phyloP scores from a whole-genome alignment of 2,888 invertebrate genomes.

The Sinohyriopsis cumingii region DNA sequence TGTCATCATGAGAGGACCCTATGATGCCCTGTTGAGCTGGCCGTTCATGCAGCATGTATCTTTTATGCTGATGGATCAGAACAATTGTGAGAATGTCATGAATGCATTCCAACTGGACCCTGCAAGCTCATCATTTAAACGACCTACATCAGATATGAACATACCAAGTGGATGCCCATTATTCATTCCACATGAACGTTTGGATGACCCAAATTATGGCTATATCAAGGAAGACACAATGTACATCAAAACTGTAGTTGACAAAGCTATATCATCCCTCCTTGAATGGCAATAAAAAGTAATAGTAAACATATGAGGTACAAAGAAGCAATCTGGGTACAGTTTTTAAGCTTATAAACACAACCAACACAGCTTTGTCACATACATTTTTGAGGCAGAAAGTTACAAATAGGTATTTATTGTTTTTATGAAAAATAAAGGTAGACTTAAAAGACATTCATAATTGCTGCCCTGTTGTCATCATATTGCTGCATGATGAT shows the following conservation, averaged over 20 bases:
- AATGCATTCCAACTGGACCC: conserved; percentile 68
- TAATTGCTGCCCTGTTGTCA: too few relatives aligned
- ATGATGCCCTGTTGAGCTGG: conserved; percentile 52
- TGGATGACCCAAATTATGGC: conserved; percentile 37
- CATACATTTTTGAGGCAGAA: too few relatives aligned
- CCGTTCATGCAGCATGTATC: conserved; percentile 63
- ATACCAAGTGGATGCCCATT: conserved; percentile 47
- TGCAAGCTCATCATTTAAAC: conserved; percentile 61
- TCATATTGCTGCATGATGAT: too few relatives aligned
- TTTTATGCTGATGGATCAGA: conserved; percentile 65
- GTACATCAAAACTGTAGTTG: conserved; percentile 51
- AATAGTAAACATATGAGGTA: too few relatives aligned
- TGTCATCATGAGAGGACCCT: too few relatives aligned
- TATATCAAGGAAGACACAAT: conserved; percentile 64
- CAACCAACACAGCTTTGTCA: too few relatives aligned
- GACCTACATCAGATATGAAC: conserved; percentile 56
- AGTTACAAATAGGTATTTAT: too few relatives aligned
- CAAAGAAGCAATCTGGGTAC: too few relatives aligned
- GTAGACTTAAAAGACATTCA: too few relatives aligned
- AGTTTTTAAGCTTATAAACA: too few relatives aligned
- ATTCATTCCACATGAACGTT: conserved; percentile 53
- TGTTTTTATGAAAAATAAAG: too few relatives aligned
- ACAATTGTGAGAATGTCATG: conserved; percentile 52
- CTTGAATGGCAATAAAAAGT: too few relatives aligned
- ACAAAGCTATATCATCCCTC: conserved; percentile 35